phyloP scores from a whole-genome alignment of 2,797 vertebrate species.

The Schizopygopsis pylzovi region DNA sequence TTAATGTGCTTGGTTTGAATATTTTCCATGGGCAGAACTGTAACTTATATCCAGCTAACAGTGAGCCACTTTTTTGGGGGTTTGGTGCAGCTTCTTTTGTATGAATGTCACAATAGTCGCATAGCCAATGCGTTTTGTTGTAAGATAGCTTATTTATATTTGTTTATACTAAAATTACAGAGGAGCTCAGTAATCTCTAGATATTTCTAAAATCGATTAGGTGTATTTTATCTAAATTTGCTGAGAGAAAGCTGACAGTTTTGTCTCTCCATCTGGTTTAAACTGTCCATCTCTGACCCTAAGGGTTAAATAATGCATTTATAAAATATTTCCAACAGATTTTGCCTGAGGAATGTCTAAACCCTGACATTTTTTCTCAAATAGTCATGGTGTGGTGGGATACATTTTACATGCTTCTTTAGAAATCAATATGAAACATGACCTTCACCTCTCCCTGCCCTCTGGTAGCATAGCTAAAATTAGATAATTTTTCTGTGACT shows the following conservation, averaged over 20 bases:
- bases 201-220: neutral
- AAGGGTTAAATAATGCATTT: constrained; percentile 16
- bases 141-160: neutral
- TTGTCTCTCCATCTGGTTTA: neutral
- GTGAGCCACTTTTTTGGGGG: neutral
- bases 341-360: neutral
- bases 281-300: neutral
- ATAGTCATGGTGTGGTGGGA: constrained; percentile 33
- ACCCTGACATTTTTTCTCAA: constrained; percentile 21
- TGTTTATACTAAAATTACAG: neutral
- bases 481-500: neutral
- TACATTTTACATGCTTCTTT: constrained; percentile 34
- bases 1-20: constrained; percentile 25
- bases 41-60: constrained; percentile 34
- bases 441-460: constrained; percentile 32
- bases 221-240: neutral
- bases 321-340: neutral
- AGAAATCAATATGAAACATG: constrained; percentile 40
- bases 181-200: neutral
- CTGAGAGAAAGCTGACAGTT: neutral
- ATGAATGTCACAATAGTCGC: constrained; percentile 20
- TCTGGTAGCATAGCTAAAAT: constrained; percentile 23
- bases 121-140: neutral
- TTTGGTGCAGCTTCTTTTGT: neutral
- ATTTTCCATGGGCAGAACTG: constrained; percentile 25